Evolutionary conservation across 2,888 invertebrate genomes (phyloP), one percentile per base, ranked within the genome.

Genomic region (Parnassius mnemosyne): DNA sequence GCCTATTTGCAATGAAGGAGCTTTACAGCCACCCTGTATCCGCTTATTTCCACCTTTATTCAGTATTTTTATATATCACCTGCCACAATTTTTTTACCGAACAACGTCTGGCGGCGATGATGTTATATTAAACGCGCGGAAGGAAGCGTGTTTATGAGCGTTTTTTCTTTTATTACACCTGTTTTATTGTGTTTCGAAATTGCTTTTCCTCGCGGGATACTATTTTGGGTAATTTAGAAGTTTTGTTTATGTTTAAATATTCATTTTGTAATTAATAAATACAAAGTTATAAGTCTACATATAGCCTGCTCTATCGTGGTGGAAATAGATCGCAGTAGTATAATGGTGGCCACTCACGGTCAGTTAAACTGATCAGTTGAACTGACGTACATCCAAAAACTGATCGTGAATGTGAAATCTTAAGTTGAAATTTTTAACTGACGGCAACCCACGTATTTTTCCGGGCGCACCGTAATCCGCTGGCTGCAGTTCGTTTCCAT

Each of bases 1-100:
- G 82, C 82, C 84, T 87, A 85, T 87, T 87, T 82, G 81, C 84
- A 79, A 81, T 83, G 82, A 81, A 82, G 76, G 79, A 84, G 77
- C 81, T 87, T 87, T 86, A 86, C 80, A 83, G 76, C 81, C 71
- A 34, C 65, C 71, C 68, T 65, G 69, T 73, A 76, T 73, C 70
- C 72, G 69, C 72, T 72, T 80, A 78, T 84, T 78, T 77, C 76
- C 78, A 75, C 76, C 79, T 84, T 84, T 82, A 75, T 76, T 70
- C 75, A 71, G 71, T 75, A 73, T 80, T 76, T 80, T 77, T 79
- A 75, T 79, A 75, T 80, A 79, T 79, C 75, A 82, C 79, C 80
- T 80, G 78, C 66, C 68, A 71, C 74, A 73, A 72, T 71, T 72
- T 73, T n/a, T 63, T 62, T 62, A 43, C 51, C 52, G 34, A 61